Conservation (phyloP, 2,797 vertebrate species). For the Ceryle rudis region DNA sequence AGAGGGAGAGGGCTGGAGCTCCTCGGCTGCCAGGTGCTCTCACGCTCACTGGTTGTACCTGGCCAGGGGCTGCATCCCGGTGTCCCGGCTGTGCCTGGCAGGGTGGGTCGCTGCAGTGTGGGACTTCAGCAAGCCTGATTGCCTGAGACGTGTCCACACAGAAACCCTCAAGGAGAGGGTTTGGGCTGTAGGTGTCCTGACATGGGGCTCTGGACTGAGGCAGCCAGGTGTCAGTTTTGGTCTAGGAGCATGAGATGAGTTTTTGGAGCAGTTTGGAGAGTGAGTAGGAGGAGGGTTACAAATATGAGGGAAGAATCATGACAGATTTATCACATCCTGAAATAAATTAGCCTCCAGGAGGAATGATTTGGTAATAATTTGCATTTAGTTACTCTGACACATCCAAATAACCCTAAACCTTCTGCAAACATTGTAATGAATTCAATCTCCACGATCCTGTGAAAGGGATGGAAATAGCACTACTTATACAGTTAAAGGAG, state of each 20-base stretch:
- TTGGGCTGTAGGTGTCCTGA: neutral
- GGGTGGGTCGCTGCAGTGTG: neutral
- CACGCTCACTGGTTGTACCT: neutral
- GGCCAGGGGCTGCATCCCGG: neutral
- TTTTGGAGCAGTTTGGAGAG: neutral
- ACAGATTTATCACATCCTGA: conserved; percentile 18
- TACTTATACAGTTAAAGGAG: neutral
- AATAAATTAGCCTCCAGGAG: conserved; percentile 46
- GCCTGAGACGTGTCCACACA: neutral
- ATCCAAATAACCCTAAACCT: conserved; percentile 44
- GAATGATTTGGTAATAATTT: conserved; percentile 60
- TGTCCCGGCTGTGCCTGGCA: neutral
- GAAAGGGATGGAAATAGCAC: conserved; percentile 12
- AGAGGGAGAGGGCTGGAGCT: neutral
- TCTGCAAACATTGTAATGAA: conserved; percentile 31
- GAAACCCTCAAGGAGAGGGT: neutral
- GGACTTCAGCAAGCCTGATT: neutral
- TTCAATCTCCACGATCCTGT: neutral
- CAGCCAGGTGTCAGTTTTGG: neutral
- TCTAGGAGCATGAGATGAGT: neutral
- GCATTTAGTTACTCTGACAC: conserved; percentile 53
- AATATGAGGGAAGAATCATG: conserved; percentile 5
- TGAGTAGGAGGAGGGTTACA: neutral
- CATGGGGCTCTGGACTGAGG: neutral
- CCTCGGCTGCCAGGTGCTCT: neutral